These are phyloP conservation scores for Sebastes vulpes DNA, from an alignment of 2,797 vertebrate species.

Conservation along the genomic window DNA sequence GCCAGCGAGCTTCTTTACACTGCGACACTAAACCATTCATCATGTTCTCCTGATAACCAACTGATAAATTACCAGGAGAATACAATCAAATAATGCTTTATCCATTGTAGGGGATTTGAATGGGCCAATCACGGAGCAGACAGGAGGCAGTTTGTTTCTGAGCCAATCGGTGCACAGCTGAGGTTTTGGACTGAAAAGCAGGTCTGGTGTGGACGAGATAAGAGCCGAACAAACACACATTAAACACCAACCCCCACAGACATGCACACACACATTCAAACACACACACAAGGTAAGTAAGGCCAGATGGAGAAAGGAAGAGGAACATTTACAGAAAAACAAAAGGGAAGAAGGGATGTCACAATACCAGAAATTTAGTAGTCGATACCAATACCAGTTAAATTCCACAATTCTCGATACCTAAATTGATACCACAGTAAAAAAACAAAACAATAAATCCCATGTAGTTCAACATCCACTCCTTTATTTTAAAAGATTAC, in stretches of 20 bases:
- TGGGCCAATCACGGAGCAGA: conserved; percentile 66
- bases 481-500: no score
- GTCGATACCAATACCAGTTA: no score
- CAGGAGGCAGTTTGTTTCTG: conserved; percentile 65
- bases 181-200: conserved; percentile 79
- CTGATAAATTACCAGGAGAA: conserved; percentile 67
- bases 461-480: no score
- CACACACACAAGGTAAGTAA: conserved; percentile 40
- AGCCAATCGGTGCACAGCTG: conserved; percentile 77
- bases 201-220: conserved; percentile 84
- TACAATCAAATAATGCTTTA: conserved; percentile 65
- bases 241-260: conserved; percentile 68
- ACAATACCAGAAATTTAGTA: no score
- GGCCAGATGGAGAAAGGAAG: conserved; percentile 51
- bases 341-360: conserved; percentile 3
- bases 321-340: conserved; percentile 29
- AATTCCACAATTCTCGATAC: no score
- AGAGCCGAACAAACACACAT: conserved; percentile 82
- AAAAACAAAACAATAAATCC: no score
- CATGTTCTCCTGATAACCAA: conserved; percentile 54
- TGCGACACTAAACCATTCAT: conserved; percentile 44
- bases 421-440: no score
- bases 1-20: conserved; percentile 40
- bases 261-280: conserved; percentile 29
- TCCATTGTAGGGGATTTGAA: conserved; percentile 67